Evolutionary conservation across 2,797 vertebrate genomes (phyloP), one percentile per base, ranked within the genome.

Genomic region (Hydrolagus colliei): DNA sequence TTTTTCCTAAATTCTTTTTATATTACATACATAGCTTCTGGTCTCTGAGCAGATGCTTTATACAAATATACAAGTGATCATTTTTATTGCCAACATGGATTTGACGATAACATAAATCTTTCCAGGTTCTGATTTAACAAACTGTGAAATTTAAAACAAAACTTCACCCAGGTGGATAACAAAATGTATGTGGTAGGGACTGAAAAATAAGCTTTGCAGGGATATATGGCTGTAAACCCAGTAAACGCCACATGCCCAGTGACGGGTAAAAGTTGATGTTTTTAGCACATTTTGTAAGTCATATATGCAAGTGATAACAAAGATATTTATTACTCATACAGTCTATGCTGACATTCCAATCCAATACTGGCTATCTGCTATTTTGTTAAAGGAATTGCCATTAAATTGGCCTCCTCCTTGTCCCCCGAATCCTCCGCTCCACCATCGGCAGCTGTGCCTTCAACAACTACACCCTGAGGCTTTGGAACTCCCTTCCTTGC

Each of bases 121-220:
- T 52, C 9, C 79, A 32, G 32, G 13, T 65, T 41, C 65, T 82
- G 27, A 35, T 82, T 71, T 18, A 84, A 71, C 71, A 84, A 84
- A 84, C 79, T 71, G 32, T 71, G 65, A 84, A 41, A 67, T 35
- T 63, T 84, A n/a, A 80, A 80, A 80, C 22, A 71, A 84, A n/a
- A 10, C 2, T 32, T 20, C 12, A 52, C 41, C 2, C 41, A 52
- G 41, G 41, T 52, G 63, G 71, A 84, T 84, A 84, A 84, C 79
- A 84, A 84, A 84, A 35, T 63, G 63, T 62, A 82, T 22, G 35
- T 82, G 63, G 78, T 65, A 22, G 41, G 2, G 1, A 10, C 78
- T 20, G 65, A 68, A 84, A 84, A 71, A 84, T 84, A 41, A 84
- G n/a, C 27, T 14, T 41, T 3, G 9, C 9, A 71, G 32, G 10